phyloP scores from a whole-genome alignment of 2,797 vertebrate species.

The Channa striata region DNA sequence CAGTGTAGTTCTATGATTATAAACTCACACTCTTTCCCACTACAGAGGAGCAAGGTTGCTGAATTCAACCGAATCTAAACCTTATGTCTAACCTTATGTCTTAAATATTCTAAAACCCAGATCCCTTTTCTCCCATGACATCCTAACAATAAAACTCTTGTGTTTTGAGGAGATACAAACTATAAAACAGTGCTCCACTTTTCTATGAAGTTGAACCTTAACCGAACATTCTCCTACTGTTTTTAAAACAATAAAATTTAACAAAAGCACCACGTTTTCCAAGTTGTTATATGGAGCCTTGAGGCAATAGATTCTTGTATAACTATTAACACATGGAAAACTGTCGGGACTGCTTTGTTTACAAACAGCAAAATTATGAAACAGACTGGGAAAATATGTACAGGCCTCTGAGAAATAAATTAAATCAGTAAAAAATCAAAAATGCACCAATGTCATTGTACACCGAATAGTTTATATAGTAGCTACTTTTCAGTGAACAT shows the following conservation, averaged over 20 bases:
- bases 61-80: constrained; percentile 15
- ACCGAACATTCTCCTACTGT: constrained; percentile 27
- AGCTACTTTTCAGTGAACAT: no score
- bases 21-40: not conserved
- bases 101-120: constrained; percentile 29
- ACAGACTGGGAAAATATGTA: constrained; percentile 15
- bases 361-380: constrained; percentile 45
- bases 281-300: constrained; percentile 50
- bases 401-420: constrained; percentile 11
- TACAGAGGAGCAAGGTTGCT: not conserved
- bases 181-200: constrained; percentile 24
- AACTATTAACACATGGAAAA: constrained; percentile 74
- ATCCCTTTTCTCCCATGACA: constrained; percentile 5
- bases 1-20: constrained; percentile 45
- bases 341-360: constrained; percentile 38
- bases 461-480: no score
- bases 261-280: constrained; percentile 48
- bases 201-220: constrained; percentile 41
- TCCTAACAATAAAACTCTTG: constrained; percentile 34
- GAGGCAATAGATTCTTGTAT: constrained; percentile 46
- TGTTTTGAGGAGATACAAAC: constrained; percentile 7
- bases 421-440: constrained; percentile 6
- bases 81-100: constrained; percentile 16
- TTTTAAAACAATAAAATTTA: constrained; percentile 41
- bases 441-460: no score